phyloP scores from a whole-genome alignment of 2,888 invertebrate genomes.

The Glyphotaelius pellucidus region DNA sequence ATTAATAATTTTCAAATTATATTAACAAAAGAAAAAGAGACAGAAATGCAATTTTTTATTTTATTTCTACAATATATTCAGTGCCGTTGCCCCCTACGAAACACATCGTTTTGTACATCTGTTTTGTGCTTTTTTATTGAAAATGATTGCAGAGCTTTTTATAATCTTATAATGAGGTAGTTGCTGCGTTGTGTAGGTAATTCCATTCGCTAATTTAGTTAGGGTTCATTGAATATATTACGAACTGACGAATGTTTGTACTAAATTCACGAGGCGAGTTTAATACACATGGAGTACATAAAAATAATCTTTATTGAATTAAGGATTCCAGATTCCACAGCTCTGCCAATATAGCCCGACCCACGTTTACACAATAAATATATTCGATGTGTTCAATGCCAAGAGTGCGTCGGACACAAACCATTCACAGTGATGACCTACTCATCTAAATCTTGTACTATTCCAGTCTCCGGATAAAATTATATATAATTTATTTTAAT shows the following conservation, averaged over 20 bases:
- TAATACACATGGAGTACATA: neutral
- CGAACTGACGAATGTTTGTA: neutral
- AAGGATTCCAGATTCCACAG: neutral
- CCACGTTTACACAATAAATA: neutral
- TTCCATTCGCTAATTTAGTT: neutral
- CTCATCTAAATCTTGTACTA: neutral
- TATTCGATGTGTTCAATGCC: neutral
- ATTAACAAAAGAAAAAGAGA: no score
- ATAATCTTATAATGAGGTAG: neutral
- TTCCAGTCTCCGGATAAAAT: neutral
- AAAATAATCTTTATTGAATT: neutral
- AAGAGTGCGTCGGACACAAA: neutral
- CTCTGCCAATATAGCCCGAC: neutral
- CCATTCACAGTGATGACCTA: slow-evolving; percentile 3
- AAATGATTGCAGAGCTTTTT: neutral
- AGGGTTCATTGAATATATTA: neutral
- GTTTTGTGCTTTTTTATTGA: neutral
- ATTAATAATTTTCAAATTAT: no score
- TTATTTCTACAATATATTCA: neutral
- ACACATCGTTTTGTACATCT: neutral
- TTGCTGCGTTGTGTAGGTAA: neutral
- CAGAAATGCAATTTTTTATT: neutral
- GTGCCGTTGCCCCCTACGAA: neutral
- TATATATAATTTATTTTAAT: neutral
- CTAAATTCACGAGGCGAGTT: neutral